A percentile compares a stretch with the other conserved stretches of the same genome.
Conservation (phyloP, 2,113 vertebrate species). For the Hydrochoerus hydrochaeris region DNA sequence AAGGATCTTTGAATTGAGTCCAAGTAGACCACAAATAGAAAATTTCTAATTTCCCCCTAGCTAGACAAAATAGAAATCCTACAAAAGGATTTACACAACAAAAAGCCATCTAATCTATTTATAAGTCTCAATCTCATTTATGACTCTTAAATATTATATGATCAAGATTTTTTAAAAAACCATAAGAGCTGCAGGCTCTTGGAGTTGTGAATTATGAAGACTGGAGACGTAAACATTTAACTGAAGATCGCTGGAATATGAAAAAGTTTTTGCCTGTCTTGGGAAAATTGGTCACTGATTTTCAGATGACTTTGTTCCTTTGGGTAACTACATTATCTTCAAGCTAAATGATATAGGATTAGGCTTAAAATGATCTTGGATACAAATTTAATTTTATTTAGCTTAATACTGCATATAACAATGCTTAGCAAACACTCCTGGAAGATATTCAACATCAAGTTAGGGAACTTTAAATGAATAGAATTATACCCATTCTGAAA, state of each 20-base stretch:
- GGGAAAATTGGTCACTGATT: conserved; percentile 62
- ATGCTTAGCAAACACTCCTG: conserved; percentile 51
- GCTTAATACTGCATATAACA: conserved; percentile 63
- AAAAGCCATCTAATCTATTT: background rate
- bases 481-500: background rate
- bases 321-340: conserved; percentile 42
- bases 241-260: conserved; percentile 19
- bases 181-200: background rate
- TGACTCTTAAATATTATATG: conserved; percentile 60
- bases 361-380: conserved; percentile 45
- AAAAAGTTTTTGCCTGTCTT: conserved; percentile 50
- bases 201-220: conserved; percentile 56
- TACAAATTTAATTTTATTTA: conserved; percentile 40
- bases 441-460: background rate
- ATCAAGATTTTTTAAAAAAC: conserved; percentile 58
- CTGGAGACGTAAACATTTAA: conserved; percentile 36
- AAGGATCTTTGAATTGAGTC: background rate
- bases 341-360: conserved; percentile 62
- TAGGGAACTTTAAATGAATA: background rate
- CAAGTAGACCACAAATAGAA: conserved; percentile 46
- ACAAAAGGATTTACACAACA: background rate
- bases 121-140: conserved; percentile 16
- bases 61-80: background rate
- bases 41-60: conserved; percentile 41
- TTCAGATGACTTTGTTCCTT: conserved; percentile 27